These are phyloP conservation scores for Podocnemis expansa DNA, from an alignment of 2,113 vertebrate genomes.

Conservation along the genomic window DNA sequence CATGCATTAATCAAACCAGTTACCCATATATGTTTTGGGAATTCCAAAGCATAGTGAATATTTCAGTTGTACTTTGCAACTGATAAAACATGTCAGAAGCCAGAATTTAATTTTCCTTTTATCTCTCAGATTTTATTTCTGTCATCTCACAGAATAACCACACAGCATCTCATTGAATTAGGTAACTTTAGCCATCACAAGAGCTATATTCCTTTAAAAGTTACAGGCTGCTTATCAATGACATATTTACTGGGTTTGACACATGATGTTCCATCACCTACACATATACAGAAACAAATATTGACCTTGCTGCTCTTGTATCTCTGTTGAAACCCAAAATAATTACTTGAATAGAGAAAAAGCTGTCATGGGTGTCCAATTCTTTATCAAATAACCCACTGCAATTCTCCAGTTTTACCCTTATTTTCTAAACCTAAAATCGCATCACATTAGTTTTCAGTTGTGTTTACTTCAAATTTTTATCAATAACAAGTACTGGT, in stretches of 20 bases:
- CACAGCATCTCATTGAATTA: not conserved
- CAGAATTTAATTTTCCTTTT: not conserved
- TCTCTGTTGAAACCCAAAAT: not conserved
- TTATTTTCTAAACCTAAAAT: not conserved
- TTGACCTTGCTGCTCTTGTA: not conserved
- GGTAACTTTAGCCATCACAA: not conserved
- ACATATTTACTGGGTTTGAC: not conserved
- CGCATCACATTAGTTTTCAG: not conserved
- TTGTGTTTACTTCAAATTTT: not conserved
- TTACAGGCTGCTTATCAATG: conserved; percentile 19
- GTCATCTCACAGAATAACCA: not conserved
- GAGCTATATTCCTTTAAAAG: conserved; percentile 6
- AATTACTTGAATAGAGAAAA: not conserved
- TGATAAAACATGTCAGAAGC: not conserved
- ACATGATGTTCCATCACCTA: not conserved
- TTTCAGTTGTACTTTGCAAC: not conserved
- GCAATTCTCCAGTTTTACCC: not conserved
- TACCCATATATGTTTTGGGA: not conserved
- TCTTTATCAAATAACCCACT: not conserved
- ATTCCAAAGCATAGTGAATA: not conserved
- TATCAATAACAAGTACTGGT: not conserved
- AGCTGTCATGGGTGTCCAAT: not conserved
- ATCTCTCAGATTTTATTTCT: not conserved
- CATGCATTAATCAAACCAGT: not conserved
- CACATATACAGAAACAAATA: not conserved